These are phyloP conservation scores for Fragum whitleyi DNA, from an alignment of 2,888 invertebrate genomes.

Conservation along the genomic window DNA sequence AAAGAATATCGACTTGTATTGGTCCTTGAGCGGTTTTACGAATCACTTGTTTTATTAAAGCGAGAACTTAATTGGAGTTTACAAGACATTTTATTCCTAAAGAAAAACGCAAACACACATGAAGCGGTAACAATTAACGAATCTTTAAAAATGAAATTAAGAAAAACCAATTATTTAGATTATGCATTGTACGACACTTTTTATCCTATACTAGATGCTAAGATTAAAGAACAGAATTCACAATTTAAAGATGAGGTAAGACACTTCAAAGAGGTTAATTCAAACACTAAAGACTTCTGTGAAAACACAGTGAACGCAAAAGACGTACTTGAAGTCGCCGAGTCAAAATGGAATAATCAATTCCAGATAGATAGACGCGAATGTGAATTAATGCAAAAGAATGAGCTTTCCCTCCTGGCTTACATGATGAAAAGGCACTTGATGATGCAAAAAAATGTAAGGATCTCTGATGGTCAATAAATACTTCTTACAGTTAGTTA, in stretches of 20 bases:
- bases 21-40: constrained; percentile 45
- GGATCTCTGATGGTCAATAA: too few species aligned
- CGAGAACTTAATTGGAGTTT: constrained; percentile 40
- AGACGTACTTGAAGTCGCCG: not conserved
- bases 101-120: constrained; percentile 33
- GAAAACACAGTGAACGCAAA: not conserved
- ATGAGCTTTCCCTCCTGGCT: too few species aligned
- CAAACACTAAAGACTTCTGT: constrained; percentile 30
- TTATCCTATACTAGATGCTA: constrained; percentile 23
- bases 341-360: constrained; percentile 33
- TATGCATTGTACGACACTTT: constrained; percentile 46
- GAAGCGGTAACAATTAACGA: not conserved
- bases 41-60: constrained; percentile 41
- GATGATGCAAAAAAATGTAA: too few species aligned
- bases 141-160: constrained; percentile 16
- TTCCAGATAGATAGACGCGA: constrained; percentile 28
- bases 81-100: constrained; percentile 36
- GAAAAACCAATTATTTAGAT: constrained; percentile 39
- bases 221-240: constrained; percentile 8
- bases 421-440: too few species aligned
- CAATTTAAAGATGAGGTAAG: constrained; percentile 40
- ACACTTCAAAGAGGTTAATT: constrained; percentile 22
- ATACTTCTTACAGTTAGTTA: too few species aligned
- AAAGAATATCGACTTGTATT: constrained; percentile 39
- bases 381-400: too few species aligned